These are phyloP conservation scores for Smittia aterrima DNA, from an alignment of 2,888 invertebrate genomes.

Conservation along the genomic window DNA sequence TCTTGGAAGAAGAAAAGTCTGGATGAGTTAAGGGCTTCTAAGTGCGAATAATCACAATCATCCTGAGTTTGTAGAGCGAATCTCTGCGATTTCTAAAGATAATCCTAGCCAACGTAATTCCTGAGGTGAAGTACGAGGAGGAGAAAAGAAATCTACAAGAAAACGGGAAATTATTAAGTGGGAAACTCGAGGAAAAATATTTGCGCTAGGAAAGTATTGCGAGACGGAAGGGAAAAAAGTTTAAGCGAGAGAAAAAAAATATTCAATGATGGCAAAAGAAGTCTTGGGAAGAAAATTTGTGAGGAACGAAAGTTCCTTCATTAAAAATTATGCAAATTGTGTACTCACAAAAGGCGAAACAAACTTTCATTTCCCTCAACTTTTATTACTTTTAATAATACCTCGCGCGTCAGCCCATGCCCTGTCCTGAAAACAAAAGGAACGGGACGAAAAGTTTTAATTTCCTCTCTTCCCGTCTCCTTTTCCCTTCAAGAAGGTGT, in stretches of 20 bases:
- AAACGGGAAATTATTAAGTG: too few species aligned
- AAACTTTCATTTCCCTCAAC: not conserved
- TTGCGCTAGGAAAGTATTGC: not conserved
- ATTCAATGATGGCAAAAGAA: too few species aligned
- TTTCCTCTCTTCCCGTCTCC: not conserved
- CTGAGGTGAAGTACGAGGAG: too few species aligned
- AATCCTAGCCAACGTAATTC: too few species aligned
- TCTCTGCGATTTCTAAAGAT: too few species aligned
- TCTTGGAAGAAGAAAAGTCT: not conserved
- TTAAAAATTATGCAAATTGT: constrained; percentile 33
- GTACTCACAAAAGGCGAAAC: not conserved
- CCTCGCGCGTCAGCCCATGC: not conserved
- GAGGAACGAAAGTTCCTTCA: constrained; percentile 14
- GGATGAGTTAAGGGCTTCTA: not conserved
- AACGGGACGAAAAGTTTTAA: constrained; percentile 17
- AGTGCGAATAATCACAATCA: too few species aligned
- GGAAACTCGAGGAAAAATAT: not conserved
- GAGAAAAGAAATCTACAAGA: too few species aligned
- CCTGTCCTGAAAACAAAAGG: not conserved
- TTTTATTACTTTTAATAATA: constrained; percentile 30
- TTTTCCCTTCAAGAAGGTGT: not conserved
- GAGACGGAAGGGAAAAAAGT: too few species aligned
- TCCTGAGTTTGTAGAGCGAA: too few species aligned
- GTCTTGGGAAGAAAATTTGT: too few species aligned
- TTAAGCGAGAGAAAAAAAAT: too few species aligned